phyloP scores from a whole-genome alignment of 2,113 vertebrate species.

The Speoplatyrhinus poulsoni region DNA sequence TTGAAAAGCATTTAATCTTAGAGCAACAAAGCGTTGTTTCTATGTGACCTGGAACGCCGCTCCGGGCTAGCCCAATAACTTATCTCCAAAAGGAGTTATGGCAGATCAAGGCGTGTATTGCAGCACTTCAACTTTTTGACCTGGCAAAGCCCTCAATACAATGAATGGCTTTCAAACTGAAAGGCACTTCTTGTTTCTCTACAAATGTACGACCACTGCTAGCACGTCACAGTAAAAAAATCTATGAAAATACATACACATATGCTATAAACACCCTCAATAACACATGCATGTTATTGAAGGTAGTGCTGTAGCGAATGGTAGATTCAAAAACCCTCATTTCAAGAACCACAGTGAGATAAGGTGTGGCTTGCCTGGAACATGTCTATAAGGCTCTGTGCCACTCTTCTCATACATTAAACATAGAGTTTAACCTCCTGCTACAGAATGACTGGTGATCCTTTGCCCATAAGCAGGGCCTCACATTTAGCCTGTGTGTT shows the following conservation, averaged over 20 bases:
- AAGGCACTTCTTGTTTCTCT: too few relatives aligned
- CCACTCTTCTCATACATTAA: constrained; percentile 41
- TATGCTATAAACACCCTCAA: too few relatives aligned
- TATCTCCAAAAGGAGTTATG: constrained; percentile 12
- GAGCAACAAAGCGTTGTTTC: neutral
- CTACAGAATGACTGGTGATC: constrained; percentile 8
- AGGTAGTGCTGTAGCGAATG: too few relatives aligned
- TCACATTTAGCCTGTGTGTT: too few relatives aligned
- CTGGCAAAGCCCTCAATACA: too few relatives aligned
- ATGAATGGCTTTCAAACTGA: too few relatives aligned
- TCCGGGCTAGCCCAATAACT: neutral
- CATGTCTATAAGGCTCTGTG: constrained; percentile 4
- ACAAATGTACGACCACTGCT: too few relatives aligned
- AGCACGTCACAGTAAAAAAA: too few relatives aligned
- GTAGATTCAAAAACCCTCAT: constrained; percentile 4
- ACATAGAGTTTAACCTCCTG: constrained; percentile 60
- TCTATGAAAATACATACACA: too few relatives aligned
- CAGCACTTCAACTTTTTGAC: constrained; percentile 2
- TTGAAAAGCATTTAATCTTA: neutral
- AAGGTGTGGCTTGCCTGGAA: neutral
- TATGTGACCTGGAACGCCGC: neutral
- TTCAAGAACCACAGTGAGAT: neutral
- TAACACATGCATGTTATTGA: too few relatives aligned
- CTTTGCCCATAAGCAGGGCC: too few relatives aligned
- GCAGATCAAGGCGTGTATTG: constrained; percentile 25